Evolutionary conservation across 2,888 invertebrate genomes (phyloP).

Genomic region (Agelastica alni): DNA sequence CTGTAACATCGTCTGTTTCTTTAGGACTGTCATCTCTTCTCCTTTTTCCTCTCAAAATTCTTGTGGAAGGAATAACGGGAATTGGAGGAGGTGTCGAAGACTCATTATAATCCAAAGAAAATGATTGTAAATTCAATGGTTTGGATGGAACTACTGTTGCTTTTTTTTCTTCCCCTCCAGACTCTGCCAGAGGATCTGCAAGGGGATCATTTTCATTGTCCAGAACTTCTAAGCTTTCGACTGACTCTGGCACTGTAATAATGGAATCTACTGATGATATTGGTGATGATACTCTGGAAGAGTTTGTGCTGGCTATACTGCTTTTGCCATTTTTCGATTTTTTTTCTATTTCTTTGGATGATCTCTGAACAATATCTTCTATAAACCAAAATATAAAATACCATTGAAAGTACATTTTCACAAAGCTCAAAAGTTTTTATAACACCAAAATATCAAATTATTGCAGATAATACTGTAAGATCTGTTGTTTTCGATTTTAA

Average conservation of each 20-base stretch:
- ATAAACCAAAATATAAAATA: too few species aligned
- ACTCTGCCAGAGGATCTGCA: constrained; percentile 54
- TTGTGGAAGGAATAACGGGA: constrained; percentile 31
- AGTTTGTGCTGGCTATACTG: constrained; percentile 23
- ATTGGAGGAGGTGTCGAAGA: constrained; percentile 37
- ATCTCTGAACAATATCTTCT: too few species aligned
- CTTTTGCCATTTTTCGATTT: too few species aligned
- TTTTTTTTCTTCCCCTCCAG: constrained; percentile 52
- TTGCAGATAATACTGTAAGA: too few species aligned
- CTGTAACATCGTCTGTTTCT: constrained; percentile 28
- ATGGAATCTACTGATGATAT: constrained; percentile 29
- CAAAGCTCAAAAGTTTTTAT: too few species aligned
- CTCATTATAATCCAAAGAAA: constrained; percentile 47
- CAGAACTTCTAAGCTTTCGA: constrained; percentile 29
- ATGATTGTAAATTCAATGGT: constrained; percentile 36
- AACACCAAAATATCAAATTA: too few species aligned
- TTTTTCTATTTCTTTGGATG: too few species aligned
- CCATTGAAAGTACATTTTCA: too few species aligned
- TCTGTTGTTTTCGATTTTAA: too few species aligned
- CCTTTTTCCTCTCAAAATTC: constrained; percentile 43
- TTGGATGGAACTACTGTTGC: constrained; percentile 9
- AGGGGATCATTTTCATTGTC: constrained; percentile 52
- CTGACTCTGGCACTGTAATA: constrained; percentile 28
- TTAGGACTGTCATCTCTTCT: constrained; percentile 41
- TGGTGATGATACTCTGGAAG: constrained; percentile 27